These are phyloP conservation scores for Polypterus senegalus DNA, from an alignment of 2,113 vertebrate genomes.

Conservation along the genomic window DNA sequence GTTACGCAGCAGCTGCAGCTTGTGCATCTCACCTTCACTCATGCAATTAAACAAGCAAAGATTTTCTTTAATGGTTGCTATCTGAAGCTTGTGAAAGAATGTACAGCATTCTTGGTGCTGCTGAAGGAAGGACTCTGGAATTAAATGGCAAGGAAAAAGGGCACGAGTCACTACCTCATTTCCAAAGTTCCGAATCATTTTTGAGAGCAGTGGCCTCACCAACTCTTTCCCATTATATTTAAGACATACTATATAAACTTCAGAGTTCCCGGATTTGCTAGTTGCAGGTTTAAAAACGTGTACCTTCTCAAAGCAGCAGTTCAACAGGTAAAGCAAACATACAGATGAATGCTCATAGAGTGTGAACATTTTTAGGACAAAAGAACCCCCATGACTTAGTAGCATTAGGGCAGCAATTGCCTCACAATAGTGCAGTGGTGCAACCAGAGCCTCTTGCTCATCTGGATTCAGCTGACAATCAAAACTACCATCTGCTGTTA, in stretches of 20 bases:
- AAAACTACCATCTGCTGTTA: constrained; percentile 92
- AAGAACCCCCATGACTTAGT: constrained; percentile 67
- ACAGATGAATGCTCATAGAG: constrained; percentile 81
- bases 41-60: constrained; percentile 61
- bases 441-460: constrained; percentile 84
- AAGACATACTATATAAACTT: constrained; percentile 80
- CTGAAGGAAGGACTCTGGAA: constrained; percentile 70
- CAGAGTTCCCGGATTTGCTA: constrained; percentile 91
- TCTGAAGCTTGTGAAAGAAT: constrained; percentile 71
- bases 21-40: constrained; percentile 41
- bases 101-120: constrained; percentile 67
- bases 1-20: constrained; percentile 58
- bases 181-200: constrained; percentile 72
- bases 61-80: constrained; percentile 79
- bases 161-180: constrained; percentile 48
- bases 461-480: constrained; percentile 92
- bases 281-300: constrained; percentile 85
- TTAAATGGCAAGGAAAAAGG: constrained; percentile 51
- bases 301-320: constrained; percentile 70
- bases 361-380: constrained; percentile 94
- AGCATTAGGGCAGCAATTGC: constrained; percentile 65
- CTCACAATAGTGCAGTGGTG: constrained; percentile 81
- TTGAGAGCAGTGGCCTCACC: constrained; percentile 60
- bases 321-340: constrained; percentile 79
- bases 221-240: constrained; percentile 53